These are phyloP conservation scores for Drosophila sturtevanti DNA, from an alignment of 1,140 invertebrate genomes.

Conservation along the genomic window DNA sequence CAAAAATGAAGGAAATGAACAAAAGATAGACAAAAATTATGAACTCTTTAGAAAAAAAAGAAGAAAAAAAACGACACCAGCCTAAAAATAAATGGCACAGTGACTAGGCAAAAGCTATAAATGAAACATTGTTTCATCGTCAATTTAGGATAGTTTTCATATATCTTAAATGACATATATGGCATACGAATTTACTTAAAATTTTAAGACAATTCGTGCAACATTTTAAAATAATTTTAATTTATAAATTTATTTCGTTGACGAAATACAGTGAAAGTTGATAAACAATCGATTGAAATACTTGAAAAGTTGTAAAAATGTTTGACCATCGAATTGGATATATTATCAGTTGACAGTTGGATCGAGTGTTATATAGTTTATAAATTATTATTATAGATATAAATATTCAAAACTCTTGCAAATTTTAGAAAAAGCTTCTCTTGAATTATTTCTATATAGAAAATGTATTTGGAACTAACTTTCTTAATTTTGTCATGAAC, in stretches of 20 bases:
- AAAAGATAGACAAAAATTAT: not conserved
- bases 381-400: too few relatives aligned
- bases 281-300: not conserved
- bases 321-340: too few relatives aligned
- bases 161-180: not conserved
- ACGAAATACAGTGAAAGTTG: not conserved
- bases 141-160: not conserved
- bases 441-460: too few relatives aligned
- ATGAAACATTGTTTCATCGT: slow-evolving; percentile 16
- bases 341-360: too few relatives aligned
- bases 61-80: too few relatives aligned
- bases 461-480: too few relatives aligned
- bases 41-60: slow-evolving; percentile 12
- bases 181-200: not conserved
- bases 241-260: not conserved
- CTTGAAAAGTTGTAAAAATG: too few relatives aligned
- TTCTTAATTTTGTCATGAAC: too few relatives aligned
- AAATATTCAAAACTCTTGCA: too few relatives aligned
- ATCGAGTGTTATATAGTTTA: too few relatives aligned
- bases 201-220: not conserved
- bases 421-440: too few relatives aligned
- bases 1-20: not conserved
- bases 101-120: slow-evolving; percentile 13
- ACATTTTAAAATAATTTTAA: not conserved
- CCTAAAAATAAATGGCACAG: slow-evolving; percentile 4